These are phyloP conservation scores for Hozukius guyotensis DNA, from an alignment of 2,797 vertebrate species.

Conservation along the genomic window DNA sequence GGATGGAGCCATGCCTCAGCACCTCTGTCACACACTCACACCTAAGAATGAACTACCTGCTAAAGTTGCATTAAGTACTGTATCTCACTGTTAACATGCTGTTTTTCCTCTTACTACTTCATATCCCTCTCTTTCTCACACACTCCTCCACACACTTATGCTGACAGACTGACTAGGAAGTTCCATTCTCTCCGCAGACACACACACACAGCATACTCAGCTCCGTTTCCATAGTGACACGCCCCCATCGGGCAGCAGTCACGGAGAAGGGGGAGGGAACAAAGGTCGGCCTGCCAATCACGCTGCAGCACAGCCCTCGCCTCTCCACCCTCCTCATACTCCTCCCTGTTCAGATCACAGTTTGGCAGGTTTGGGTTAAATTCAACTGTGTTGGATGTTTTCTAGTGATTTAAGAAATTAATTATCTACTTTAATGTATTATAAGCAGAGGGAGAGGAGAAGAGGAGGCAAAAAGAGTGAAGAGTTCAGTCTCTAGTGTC, in stretches of 20 bases:
- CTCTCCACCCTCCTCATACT: slow-evolving; percentile 27
- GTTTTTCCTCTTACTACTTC: slow-evolving; percentile 12
- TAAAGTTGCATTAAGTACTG: neutral
- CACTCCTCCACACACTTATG: slow-evolving; percentile 45
- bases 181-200: slow-evolving; percentile 65
- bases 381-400: neutral
- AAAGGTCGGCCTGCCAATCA: slow-evolving; percentile 67
- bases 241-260: slow-evolving; percentile 62
- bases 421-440: neutral
- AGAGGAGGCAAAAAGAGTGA: neutral
- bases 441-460: neutral
- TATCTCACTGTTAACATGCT: neutral
- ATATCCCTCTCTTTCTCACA: slow-evolving; percentile 15
- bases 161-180: slow-evolving; percentile 70
- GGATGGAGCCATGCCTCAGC: slow-evolving; percentile 47
- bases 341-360: slow-evolving; percentile 41
- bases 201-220: slow-evolving; percentile 20
- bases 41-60: neutral
- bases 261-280: slow-evolving; percentile 57
- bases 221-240: slow-evolving; percentile 79
- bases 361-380: neutral
- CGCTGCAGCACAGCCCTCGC: slow-evolving; percentile 10
- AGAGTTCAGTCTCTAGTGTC: neutral
- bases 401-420: neutral
- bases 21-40: slow-evolving; percentile 5